These are phyloP conservation scores for Oceanodroma leucorhoa DNA, from an alignment of 2,797 vertebrate species.

Conservation along the genomic window DNA sequence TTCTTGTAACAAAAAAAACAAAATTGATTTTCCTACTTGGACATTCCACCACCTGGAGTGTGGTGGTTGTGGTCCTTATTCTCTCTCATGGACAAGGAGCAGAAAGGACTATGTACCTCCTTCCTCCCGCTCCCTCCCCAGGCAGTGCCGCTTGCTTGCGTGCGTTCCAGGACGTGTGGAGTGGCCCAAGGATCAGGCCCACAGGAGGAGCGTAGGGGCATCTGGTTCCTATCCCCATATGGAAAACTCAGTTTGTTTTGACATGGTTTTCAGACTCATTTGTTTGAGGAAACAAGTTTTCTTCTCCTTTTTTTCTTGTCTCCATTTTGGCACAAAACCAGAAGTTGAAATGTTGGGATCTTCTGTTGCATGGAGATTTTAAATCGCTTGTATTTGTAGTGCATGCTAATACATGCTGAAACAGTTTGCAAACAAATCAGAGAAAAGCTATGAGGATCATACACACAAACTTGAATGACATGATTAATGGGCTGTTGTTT, in stretches of 20 bases:
- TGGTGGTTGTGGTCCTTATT: background rate
- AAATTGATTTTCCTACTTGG: background rate
- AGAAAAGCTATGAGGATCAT: background rate
- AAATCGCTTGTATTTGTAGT: background rate
- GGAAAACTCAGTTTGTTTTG: background rate
- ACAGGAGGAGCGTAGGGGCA: background rate
- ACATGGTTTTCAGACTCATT: background rate
- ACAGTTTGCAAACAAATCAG: background rate
- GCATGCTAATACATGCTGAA: background rate
- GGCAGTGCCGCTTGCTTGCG: fast-evolving
- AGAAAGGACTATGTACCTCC: background rate
- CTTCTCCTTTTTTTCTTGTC: fast-evolving
- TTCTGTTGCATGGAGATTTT: background rate
- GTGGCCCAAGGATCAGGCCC: background rate
- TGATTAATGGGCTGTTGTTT: background rate
- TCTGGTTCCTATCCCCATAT: background rate
- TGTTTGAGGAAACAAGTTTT: background rate
- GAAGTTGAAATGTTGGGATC: background rate
- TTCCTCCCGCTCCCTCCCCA: background rate
- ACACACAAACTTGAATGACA: background rate
- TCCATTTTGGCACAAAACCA: background rate
- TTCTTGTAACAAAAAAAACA: background rate
- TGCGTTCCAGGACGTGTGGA: fast-evolving
- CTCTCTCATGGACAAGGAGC: background rate
- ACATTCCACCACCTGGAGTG: background rate